A percentile compares a stretch with the other conserved stretches of the same genome.
Conservation (phyloP, 2,113 vertebrate species). For the Merops nubicus region DNA sequence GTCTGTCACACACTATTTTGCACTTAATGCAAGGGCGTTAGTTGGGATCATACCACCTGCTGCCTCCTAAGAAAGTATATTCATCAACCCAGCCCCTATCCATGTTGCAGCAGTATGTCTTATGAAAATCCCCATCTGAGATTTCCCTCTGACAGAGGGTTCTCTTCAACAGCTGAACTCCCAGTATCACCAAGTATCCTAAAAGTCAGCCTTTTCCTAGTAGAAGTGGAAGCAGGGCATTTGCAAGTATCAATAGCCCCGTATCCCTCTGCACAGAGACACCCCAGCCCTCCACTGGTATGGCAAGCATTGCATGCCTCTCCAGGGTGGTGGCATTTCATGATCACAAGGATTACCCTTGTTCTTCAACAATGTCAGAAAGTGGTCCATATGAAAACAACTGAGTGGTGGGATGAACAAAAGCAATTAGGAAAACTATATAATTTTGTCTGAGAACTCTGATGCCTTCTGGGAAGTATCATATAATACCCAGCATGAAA, state of each 20-base stretch:
- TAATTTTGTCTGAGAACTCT: neutral
- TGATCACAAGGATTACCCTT: neutral
- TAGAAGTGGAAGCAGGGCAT: neutral
- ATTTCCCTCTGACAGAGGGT: neutral
- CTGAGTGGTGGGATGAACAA: neutral
- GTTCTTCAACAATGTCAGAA: neutral
- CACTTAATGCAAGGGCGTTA: neutral
- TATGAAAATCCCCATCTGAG: neutral
- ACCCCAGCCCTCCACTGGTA: rapidly evolving
- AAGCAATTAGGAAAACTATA: slow-evolving; percentile 10
- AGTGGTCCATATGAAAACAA: neutral
- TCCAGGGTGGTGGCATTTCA: neutral
- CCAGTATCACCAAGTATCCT: no score
- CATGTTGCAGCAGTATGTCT: rapidly evolving
- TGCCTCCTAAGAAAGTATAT: neutral
- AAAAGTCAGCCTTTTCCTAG: neutral
- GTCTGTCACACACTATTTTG: neutral
- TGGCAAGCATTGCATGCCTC: neutral
- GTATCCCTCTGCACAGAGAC: neutral
- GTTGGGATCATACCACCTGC: neutral
- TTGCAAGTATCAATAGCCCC: neutral
- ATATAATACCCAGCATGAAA: slow-evolving; percentile 13
- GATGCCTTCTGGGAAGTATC: slow-evolving; percentile 44
- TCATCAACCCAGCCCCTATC: neutral
- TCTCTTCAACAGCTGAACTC: neutral